Percentiles rank a stretch among this genome's conserved stretches.
Conservation (phyloP, 2,113 vertebrate genomes). For the Cyanoderma ruficeps region DNA sequence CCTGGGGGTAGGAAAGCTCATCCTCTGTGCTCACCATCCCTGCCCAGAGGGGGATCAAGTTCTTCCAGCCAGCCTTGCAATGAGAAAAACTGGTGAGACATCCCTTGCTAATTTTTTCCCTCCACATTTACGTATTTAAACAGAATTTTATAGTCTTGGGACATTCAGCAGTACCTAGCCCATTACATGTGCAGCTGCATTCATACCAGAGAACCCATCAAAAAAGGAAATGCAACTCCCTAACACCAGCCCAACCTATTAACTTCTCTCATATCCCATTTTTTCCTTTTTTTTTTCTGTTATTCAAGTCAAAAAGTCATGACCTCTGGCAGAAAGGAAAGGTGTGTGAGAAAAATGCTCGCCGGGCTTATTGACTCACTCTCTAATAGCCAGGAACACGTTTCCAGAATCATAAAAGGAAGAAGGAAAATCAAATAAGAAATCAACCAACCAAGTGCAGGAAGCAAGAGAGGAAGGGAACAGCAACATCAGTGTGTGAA, state of each 20-base stretch:
- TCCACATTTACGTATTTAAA: neutral
- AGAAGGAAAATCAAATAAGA: neutral
- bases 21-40: neutral
- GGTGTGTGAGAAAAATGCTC: neutral
- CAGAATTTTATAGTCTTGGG: neutral
- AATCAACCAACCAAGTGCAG: neutral
- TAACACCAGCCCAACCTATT: neutral
- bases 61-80: neutral
- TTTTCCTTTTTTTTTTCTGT: neutral
- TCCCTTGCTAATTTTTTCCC: neutral
- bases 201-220: neutral
- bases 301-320: neutral
- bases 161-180: neutral
- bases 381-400: neutral
- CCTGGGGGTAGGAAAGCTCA: neutral
- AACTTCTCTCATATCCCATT: neutral
- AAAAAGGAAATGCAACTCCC: neutral
- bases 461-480: neutral
- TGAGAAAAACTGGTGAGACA: neutral
- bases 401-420: neutral
- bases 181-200: neutral
- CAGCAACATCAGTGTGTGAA: rapidly evolving
- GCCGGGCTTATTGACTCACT: neutral
- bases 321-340: neutral
- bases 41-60: neutral